Percentiles rank a stretch among this genome's conserved stretches.
phyloP scores from a whole-genome alignment of 2,888 invertebrate genomes.

The Octodonta nipae region DNA sequence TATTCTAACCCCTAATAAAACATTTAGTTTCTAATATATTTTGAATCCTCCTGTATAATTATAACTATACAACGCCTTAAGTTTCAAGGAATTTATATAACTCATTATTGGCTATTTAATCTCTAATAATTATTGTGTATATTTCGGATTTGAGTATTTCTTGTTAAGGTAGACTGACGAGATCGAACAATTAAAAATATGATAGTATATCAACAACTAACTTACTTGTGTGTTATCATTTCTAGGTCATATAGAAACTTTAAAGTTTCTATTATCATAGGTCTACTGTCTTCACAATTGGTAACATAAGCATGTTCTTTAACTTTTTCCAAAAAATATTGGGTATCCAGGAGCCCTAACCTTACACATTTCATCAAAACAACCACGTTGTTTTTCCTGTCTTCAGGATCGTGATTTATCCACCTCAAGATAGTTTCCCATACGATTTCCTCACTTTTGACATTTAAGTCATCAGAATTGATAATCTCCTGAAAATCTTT shows the following conservation, averaged over 20 bases:
- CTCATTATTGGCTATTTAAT: too few relatives aligned
- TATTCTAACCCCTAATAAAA: too few relatives aligned
- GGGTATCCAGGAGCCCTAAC: conserved; percentile 69
- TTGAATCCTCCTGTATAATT: too few relatives aligned
- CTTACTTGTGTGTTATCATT: conserved; percentile 58
- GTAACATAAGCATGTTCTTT: conserved; percentile 78
- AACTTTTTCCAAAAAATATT: conserved; percentile 82
- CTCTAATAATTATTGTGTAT: too few relatives aligned
- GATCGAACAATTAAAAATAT: too few relatives aligned
- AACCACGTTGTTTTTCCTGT: conserved; percentile 60
- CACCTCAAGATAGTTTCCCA: conserved; percentile 78
- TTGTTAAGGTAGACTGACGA: too few relatives aligned
- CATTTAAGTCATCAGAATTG: conserved; percentile 71
- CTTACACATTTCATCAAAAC: conserved; percentile 68
- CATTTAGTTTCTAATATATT: too few relatives aligned
- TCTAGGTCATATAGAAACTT: conserved; percentile 86
- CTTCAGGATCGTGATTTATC: conserved; percentile 67
- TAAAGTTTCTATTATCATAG: conserved; percentile 79
- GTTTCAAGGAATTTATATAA: too few relatives aligned
- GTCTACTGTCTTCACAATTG: conserved; percentile 69
- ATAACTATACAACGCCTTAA: too few relatives aligned
- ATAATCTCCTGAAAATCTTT: conserved; percentile 65
- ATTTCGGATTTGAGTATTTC: too few relatives aligned
- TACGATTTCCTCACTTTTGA: conserved; percentile 73
- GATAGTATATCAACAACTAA: too few relatives aligned